A percentile compares a stretch with the other conserved stretches of the same genome.
phyloP scores from a whole-genome alignment of 1,140 invertebrate genomes.

The Drosophila virilis region DNA sequence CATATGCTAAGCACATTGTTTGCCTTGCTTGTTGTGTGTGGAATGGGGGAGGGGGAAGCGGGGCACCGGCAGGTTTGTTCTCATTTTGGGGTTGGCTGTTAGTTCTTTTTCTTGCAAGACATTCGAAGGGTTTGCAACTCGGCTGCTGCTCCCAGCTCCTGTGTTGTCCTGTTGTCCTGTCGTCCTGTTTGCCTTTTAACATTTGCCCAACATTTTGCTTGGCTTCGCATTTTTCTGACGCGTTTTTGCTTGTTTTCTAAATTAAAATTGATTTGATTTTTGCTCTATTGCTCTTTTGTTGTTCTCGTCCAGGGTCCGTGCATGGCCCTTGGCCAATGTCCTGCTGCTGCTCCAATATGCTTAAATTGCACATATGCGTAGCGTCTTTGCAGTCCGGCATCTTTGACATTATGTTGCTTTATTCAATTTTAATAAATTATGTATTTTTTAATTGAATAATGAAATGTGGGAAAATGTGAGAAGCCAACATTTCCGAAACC shows the following conservation, averaged over 20 bases:
- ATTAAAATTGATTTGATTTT: slow-evolving; percentile 83
- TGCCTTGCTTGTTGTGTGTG: slow-evolving; percentile 6
- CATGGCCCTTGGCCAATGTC: slow-evolving; percentile 11
- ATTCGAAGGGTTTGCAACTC: slow-evolving; percentile 54
- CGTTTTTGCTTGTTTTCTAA: slow-evolving; percentile 70
- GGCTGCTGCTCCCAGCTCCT: slow-evolving; percentile 23
- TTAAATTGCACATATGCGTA: slow-evolving; percentile 62
- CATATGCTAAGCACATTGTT: slow-evolving; percentile 76
- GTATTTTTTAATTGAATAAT: slow-evolving; percentile 1
- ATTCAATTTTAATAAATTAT: too few relatives aligned
- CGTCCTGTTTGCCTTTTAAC: background rate
- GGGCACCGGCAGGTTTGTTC: slow-evolving; percentile 9
- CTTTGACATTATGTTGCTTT: slow-evolving; percentile 9
- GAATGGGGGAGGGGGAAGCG: background rate
- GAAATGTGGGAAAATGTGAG: background rate
- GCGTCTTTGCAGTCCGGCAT: slow-evolving; percentile 40
- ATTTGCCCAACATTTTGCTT: slow-evolving; percentile 51
- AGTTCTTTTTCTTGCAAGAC: slow-evolving; percentile 15
- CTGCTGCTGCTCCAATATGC: slow-evolving; percentile 7
- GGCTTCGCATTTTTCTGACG: slow-evolving; percentile 65
- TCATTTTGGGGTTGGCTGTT: slow-evolving; percentile 55
- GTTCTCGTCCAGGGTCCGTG: slow-evolving; percentile 3
- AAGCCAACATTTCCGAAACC: too few relatives aligned
- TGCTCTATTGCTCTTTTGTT: slow-evolving; percentile 55
- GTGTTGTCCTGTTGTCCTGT: slow-evolving; percentile 23